Evolutionary conservation across 2,888 invertebrate species (phyloP).

Genomic region (Lapara coniferarum): DNA sequence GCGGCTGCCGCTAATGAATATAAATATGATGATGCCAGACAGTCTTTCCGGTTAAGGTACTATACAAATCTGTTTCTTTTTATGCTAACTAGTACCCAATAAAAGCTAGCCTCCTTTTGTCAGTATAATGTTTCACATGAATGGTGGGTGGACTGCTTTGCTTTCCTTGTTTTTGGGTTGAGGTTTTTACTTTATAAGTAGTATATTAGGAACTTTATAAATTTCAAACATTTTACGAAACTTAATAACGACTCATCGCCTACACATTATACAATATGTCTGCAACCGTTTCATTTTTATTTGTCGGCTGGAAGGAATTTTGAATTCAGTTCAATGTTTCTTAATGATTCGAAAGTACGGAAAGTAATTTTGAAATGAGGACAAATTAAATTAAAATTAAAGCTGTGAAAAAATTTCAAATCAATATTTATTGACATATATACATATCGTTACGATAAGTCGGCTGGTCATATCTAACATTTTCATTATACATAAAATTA

Average conservation of each 20-base stretch:
- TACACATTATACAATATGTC: too few species aligned
- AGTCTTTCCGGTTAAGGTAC: slow-evolving; percentile 73
- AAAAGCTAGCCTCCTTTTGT: neutral
- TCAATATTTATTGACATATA: too few species aligned
- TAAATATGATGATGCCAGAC: slow-evolving; percentile 72
- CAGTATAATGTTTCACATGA: neutral
- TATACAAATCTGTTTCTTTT: slow-evolving; percentile 9
- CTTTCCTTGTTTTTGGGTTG: slow-evolving; percentile 17
- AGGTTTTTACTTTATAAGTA: slow-evolving; percentile 1
- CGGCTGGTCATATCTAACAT: neutral
- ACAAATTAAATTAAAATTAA: too few species aligned
- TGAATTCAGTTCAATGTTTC: too few species aligned
- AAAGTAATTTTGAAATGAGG: too few species aligned
- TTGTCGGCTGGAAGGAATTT: too few species aligned
- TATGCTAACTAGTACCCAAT: neutral
- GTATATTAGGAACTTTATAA: neutral
- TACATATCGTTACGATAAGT: too few species aligned
- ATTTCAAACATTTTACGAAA: too few species aligned
- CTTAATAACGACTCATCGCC: too few species aligned
- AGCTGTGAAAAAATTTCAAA: too few species aligned
- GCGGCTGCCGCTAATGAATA: slow-evolving; percentile 77
- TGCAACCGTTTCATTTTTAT: too few species aligned
- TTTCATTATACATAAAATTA: neutral
- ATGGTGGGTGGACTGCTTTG: slow-evolving; percentile 1
- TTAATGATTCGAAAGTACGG: too few species aligned